Base-by-base conservation (phyloP, 2,888 invertebrate species). In the Stenolophus ochropezus region DNA sequence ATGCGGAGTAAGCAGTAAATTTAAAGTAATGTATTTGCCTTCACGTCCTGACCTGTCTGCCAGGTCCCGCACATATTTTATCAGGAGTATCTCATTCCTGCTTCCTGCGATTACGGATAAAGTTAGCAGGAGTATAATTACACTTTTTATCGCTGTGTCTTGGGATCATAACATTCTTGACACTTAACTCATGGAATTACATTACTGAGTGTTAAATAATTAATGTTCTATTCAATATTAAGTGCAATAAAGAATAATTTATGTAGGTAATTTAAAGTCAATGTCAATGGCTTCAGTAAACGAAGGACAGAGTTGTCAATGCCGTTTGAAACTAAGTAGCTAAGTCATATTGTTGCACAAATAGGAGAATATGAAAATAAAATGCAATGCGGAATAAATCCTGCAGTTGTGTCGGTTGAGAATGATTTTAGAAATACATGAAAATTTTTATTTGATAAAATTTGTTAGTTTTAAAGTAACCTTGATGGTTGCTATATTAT, bases 21-120 rank as follows among this genome's bases (percentile, higher is more conserved):
- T 73, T 49, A 47, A 47, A 47, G 18, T 73, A 21, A 73, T 73
- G 47, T 73, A 73, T 73, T 73, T 49, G 18, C 73, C 73, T 61
- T 27, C 61, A 25, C 23, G 11, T 58, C 23, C 58, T 23, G 23
- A 11, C 11, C 58, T 21, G 58, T 23, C 58, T 8, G 11, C n/a
- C n/a, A 21, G 2, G 21, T 21, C 21, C 61, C 61, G 61, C 27
- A 61, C 25, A 61, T 61, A 51, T 23, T 23, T 73, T 73, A 73
- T 73, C 73, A 23, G 23, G 73, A 51, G 73, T 73, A 73, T 47
- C 51, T 47, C 21, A 11, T 20, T 73, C 47, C 16, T 69, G 27
- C 42, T 47, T 69, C 18, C 5, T 20, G 21, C 21, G 20, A 21
- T 56, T 56, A 33, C 21, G 49, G 73, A 73, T 49, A 21, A 73